Percentiles rank a stretch among this genome's conserved stretches.
Conservation (phyloP, 2,888 invertebrate species). For the Archaeoteleia sp. region DNA sequence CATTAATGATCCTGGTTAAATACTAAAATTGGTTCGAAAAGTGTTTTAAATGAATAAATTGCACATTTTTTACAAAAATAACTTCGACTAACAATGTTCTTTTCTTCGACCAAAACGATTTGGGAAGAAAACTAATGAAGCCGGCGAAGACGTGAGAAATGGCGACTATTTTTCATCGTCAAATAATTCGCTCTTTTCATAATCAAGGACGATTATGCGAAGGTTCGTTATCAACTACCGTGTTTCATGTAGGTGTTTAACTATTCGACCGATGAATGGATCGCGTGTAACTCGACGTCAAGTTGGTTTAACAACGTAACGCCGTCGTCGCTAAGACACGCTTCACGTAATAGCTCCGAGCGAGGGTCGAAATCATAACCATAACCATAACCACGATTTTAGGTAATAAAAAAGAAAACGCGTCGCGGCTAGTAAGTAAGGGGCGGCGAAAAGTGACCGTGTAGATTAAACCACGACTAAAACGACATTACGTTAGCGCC, state of each 20-base stretch:
- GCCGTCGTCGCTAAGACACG: conserved; percentile 1
- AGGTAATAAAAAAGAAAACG: background rate
- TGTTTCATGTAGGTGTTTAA: conserved; percentile 36
- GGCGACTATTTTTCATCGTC: conserved; percentile 34
- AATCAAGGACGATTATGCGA: conserved; percentile 22
- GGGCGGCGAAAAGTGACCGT: too few relatives aligned
- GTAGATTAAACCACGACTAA: background rate
- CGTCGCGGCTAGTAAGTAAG: too few relatives aligned
- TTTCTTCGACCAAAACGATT: too few relatives aligned
- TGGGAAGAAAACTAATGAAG: conserved; percentile 10
- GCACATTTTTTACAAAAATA: too few relatives aligned
- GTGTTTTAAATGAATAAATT: too few relatives aligned
- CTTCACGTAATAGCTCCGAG: conserved; percentile 17
- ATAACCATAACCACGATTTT: conserved; percentile 26
- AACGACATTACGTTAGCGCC: background rate
- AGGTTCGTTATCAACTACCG: conserved; percentile 38
- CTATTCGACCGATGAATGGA: conserved; percentile 42
- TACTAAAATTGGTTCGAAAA: too few relatives aligned
- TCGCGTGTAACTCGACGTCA: conserved; percentile 37
- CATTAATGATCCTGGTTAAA: too few relatives aligned
- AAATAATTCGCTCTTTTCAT: conserved; percentile 43
- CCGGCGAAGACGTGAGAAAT: conserved; percentile 24
- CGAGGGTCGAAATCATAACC: conserved; percentile 18
- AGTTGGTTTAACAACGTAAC: conserved; percentile 34
- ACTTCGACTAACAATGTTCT: too few relatives aligned